phyloP scores from a whole-genome alignment of 2,888 invertebrate species.

The Macrophya annulata region DNA sequence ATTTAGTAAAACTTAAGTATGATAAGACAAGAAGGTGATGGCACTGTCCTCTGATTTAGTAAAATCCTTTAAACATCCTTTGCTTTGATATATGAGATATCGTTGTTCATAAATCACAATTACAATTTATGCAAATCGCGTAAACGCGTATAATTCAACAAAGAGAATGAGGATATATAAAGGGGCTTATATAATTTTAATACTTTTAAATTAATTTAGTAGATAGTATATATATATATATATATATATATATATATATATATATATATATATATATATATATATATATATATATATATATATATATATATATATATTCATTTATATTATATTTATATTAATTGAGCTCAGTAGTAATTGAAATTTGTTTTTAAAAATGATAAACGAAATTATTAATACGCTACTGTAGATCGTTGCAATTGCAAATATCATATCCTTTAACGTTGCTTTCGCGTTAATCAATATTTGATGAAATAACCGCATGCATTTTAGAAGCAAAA shows the following conservation, averaged over 20 bases:
- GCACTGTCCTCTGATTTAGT: slow-evolving; percentile 22
- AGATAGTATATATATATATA: no score
- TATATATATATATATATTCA: no score
- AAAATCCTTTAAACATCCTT: slow-evolving; percentile 31
- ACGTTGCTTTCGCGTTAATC: background rate
- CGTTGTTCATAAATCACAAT: background rate
- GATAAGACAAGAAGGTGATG: slow-evolving; percentile 41
- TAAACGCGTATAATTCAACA: background rate
- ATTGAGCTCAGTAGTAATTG: no score
- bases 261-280: no score
- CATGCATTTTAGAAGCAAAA: slow-evolving; percentile 26
- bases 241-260: no score
- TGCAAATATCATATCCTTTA: background rate
- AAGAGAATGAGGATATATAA: background rate
- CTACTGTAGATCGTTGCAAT: slow-evolving; percentile 34
- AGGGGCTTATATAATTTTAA: background rate
- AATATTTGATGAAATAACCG: background rate
- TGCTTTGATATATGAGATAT: background rate
- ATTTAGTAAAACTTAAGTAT: slow-evolving; percentile 9
- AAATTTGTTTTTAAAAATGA: no score
- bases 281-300: no score
- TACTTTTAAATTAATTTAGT: background rate
- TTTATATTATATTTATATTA: no score
- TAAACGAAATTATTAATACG: background rate
- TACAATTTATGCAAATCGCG: background rate